Conservation (phyloP, 2,888 invertebrate genomes). For the Lutraria lutraria region DNA sequence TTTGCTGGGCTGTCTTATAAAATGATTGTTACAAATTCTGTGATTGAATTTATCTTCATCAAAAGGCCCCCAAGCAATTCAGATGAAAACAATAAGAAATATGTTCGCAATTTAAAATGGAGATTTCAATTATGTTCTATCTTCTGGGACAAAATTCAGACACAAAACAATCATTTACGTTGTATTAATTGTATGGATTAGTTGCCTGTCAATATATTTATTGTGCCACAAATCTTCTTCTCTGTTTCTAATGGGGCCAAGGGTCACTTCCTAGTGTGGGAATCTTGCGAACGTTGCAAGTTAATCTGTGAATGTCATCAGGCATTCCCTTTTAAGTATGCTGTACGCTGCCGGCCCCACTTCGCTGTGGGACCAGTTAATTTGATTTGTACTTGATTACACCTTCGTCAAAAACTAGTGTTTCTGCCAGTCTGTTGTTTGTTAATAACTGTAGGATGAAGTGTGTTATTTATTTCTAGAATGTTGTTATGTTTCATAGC, state of each 20-base stretch:
- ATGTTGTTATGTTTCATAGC: not conserved
- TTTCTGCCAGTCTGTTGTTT: not conserved
- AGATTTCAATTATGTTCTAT: not conserved
- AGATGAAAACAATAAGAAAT: conserved; percentile 25
- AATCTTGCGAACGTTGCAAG: conserved; percentile 25
- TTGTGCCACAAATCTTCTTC: not conserved
- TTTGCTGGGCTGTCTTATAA: conserved; percentile 14
- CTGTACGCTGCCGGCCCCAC: conserved; percentile 26
- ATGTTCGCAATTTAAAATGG: conserved; percentile 20
- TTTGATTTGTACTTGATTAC: conserved; percentile 57
- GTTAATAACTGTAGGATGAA: not conserved
- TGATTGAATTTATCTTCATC: conserved; percentile 10
- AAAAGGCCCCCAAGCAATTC: conserved; percentile 7
- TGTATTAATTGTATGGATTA: conserved; percentile 23
- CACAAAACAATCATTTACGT: conserved; percentile 16
- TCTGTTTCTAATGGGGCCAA: conserved; percentile 27
- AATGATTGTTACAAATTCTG: conserved; percentile 11
- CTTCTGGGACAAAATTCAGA: conserved; percentile 26
- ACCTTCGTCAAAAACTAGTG: conserved; percentile 5
- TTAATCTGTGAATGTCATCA: conserved; percentile 42
- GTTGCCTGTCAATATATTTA: conserved; percentile 17
- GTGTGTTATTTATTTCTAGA: not conserved
- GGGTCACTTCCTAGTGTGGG: conserved; percentile 53
- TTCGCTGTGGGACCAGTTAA: conserved; percentile 49
- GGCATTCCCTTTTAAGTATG: conserved; percentile 26